phyloP scores from a whole-genome alignment of 2,888 invertebrate species.

The Brachyopa scutellaris region DNA sequence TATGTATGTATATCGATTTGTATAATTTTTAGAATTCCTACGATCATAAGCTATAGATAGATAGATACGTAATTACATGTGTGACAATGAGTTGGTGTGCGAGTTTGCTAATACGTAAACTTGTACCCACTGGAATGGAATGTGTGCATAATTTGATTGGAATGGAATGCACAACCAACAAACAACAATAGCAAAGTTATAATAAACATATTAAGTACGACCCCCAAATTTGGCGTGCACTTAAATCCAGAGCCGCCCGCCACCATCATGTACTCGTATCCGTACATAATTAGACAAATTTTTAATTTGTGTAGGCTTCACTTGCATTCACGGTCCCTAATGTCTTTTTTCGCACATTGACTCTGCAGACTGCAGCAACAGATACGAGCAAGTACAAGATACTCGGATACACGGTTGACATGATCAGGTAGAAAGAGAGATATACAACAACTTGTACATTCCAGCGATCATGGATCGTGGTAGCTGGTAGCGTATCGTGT shows the following conservation, averaged over 20 bases:
- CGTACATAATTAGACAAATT: constrained; percentile 39
- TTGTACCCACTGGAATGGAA: constrained; percentile 58
- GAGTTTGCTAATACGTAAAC: constrained; percentile 50
- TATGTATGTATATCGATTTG: constrained; percentile 30
- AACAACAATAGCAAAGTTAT: constrained; percentile 1
- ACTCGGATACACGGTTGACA: constrained; percentile 58
- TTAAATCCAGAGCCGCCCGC: too few relatives aligned
- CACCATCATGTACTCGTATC: too few relatives aligned
- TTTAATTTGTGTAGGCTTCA: constrained; percentile 59
- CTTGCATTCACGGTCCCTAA: constrained; percentile 60
- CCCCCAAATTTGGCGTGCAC: constrained; percentile 15
- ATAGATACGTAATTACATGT: constrained; percentile 7
- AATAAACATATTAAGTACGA: constrained; percentile 15
- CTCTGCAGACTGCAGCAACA: constrained; percentile 25
- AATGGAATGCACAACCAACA: constrained; percentile 27
- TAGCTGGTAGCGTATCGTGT: constrained; percentile 40
- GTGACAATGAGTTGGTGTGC: constrained; percentile 18
- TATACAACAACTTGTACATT: constrained; percentile 42
- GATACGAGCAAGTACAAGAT: constrained; percentile 35
- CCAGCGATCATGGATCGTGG: constrained; percentile 32
- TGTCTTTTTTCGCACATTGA: constrained; percentile 63
- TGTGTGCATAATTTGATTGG: constrained; percentile 28
- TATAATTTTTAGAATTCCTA: constrained; percentile 60
- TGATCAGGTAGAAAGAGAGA: constrained; percentile 55
- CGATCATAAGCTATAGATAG: constrained; percentile 46